These are phyloP conservation scores for Drosophila rhopaloa DNA, from an alignment of 1,140 invertebrate species.

Conservation along the genomic window DNA sequence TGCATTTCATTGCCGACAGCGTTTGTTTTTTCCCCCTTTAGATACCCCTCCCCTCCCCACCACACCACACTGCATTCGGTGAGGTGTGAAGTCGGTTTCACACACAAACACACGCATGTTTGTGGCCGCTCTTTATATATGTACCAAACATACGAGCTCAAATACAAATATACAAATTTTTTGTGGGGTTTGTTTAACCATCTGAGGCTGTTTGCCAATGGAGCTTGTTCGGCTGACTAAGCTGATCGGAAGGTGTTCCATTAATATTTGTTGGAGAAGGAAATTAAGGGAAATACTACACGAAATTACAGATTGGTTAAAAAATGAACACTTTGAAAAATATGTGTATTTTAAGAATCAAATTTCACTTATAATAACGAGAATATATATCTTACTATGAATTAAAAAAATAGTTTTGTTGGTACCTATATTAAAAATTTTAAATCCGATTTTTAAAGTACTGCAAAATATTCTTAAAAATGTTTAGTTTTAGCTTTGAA, in stretches of 20 bases:
- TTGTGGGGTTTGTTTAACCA: slow-evolving; percentile 28
- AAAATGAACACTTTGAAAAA: too few species aligned
- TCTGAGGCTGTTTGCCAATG: slow-evolving; percentile 12
- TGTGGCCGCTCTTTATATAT: slow-evolving; percentile 40
- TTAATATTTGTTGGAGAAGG: slow-evolving; percentile 3
- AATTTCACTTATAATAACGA: too few species aligned
- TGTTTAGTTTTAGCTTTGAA: too few species aligned
- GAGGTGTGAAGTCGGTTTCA: slow-evolving; percentile 76
- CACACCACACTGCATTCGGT: slow-evolving; percentile 10
- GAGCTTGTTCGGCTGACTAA: slow-evolving; percentile 6
- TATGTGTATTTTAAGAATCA: too few species aligned
- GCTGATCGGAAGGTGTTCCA: background rate
- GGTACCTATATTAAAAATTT: too few species aligned
- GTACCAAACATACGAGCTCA: slow-evolving; percentile 1
- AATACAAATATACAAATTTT: slow-evolving; percentile 29
- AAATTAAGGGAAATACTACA: background rate
- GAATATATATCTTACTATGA: too few species aligned
- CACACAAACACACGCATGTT: slow-evolving; percentile 59
- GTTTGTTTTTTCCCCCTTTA: slow-evolving; percentile 57
- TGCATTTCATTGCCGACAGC: slow-evolving; percentile 77
- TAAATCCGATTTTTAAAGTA: too few species aligned
- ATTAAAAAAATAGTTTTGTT: too few species aligned
- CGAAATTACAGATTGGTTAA: background rate
- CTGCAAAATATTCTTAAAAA: too few species aligned
- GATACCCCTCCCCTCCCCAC: background rate